Evolutionary conservation across 1,140 invertebrate genomes (phyloP), one percentile per base, ranked within the genome.

Genomic region (Drosophila elegans): DNA sequence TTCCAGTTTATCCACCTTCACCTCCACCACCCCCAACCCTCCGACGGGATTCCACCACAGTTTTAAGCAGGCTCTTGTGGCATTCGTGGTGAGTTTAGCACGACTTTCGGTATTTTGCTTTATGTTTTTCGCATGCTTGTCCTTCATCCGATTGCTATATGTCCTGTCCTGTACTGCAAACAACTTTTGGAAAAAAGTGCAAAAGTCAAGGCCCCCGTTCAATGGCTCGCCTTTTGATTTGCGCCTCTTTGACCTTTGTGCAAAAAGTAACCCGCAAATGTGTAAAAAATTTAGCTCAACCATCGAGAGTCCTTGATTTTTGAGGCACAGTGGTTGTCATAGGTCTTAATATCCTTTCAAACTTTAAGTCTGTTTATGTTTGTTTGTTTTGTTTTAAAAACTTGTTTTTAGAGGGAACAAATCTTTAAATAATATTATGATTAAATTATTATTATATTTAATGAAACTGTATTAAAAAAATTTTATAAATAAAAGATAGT

Each of bases 141-240:
- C 34, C 49, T 72, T 29, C 61, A n/a, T 45, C 36, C 29, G 32
- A 4, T 52, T 29, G 32, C 48, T 59, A 21, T 59, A 61, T 76
- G 52, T 61, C 55, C 55, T 68, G 45, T 32, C 29, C 51, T 53
- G 73, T 53, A 76, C 16, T 21, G 29, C 29, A 48, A 48, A 48
- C 9, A 81, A 77, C 77, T 78, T 86, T 85, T 64, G 66, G 63
- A 46, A 62, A 76, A 78, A 78, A 88, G 84, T 88, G 84, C 80
- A 88, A 88, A 88, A 88, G 84, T 88, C 83, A 88, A 89, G 83
- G 83, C 84, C 82, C 80, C 76, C 52, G 67, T 59, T 74, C 61
- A 67, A 74, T 63, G 69, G 48, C 61, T 46, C 34, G 36, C 12
- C 45, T 32, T 62, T 69, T 52, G 76, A 72, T 67, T 68, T 76